A percentile compares a stretch with the other conserved stretches of the same genome.
These are phyloP conservation scores for Clunio marinus DNA, from an alignment of 2,888 invertebrate species.

Conservation along the genomic window DNA sequence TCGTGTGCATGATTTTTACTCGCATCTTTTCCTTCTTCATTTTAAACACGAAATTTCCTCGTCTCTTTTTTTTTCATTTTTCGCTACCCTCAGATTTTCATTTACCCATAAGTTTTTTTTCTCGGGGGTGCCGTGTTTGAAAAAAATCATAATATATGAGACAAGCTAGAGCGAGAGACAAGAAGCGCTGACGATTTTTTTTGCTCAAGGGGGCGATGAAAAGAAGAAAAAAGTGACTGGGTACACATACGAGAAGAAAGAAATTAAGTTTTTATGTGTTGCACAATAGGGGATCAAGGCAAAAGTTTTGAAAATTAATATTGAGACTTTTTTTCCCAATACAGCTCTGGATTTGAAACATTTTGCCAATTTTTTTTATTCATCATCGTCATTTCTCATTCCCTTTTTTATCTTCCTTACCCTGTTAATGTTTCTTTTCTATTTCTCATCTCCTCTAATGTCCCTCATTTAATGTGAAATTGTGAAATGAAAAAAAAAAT, in stretches of 20 bases:
- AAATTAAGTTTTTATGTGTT: conserved; percentile 23
- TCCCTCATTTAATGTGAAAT: conserved; percentile 11
- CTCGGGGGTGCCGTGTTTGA: conserved; percentile 24
- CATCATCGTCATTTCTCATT: neutral
- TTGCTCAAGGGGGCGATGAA: conserved; percentile 12
- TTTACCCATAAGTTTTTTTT: conserved; percentile 17
- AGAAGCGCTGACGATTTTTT: conserved; percentile 4
- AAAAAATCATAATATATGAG: conserved; percentile 18
- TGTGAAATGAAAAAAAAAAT: conserved; percentile 27
- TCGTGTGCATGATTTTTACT: conserved; percentile 3
- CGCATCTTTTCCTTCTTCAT: conserved; percentile 18
- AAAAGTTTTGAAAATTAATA: neutral
- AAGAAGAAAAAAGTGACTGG: neutral
- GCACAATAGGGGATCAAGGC: neutral
- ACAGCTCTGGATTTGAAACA: neutral
- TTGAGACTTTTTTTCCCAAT: no score
- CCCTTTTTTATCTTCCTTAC: neutral
- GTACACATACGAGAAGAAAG: conserved; percentile 9
- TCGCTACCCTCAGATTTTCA: conserved; percentile 33
- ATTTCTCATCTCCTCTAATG: neutral
- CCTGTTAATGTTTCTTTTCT: conserved; percentile 3
- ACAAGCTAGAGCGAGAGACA: neutral
- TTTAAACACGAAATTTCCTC: conserved; percentile 21
- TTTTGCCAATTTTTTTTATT: conserved; percentile 21
- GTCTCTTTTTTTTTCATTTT: neutral